Base-by-base conservation (phyloP, 2,888 invertebrate genomes). In the Calliphora vomitoria region DNA sequence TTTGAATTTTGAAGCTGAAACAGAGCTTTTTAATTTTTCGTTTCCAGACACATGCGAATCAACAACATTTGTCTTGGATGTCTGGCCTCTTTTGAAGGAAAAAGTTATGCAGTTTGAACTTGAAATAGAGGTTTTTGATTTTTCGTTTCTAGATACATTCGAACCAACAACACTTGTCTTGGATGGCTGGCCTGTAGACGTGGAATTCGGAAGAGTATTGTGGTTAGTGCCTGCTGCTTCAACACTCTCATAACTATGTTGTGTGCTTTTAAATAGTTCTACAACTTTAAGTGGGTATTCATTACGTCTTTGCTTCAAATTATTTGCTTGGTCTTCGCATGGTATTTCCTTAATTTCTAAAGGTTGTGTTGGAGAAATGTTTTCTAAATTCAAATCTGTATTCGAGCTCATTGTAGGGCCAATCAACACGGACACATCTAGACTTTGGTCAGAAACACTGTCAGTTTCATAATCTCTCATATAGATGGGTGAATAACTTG, bases 321-420 rank as follows among this genome's bases (percentile, higher is more conserved):
- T 8, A 10, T 35, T 41, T 71, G 35, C 11, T 3, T 18, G 10
- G 10, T 31, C 11, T 2, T 64, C n/a, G 25, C 11, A n/a, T 1
- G 18, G 5, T 11, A 53, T 64, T 53, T 66, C 66, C 10, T n/a
- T 41, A 25, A 15, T 74, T 74, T 25, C 20, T 20, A 60, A 47
- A 72, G 55, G 38, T 72, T 55, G 55, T 18, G 13, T 18, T 41
- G 41, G 18, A 4, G 25, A 15, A 1, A 13, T 58, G 4, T 20
- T 13, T 0, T 0, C 6, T 10, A 38, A 15, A 20, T 55, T 20
- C 8, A 15, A 41, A 18, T 31, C 10, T 0, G 6, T 25, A 44
- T 44, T 44, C n/a, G 18, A 18, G 18, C n/a, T 41, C 10, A 8
- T 3, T 55, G 41, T 50, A 10, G 72, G 20, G 3, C 58, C 41